Conservation (phyloP, 2,797 vertebrate species). For the Oreochromis mossambicus region DNA sequence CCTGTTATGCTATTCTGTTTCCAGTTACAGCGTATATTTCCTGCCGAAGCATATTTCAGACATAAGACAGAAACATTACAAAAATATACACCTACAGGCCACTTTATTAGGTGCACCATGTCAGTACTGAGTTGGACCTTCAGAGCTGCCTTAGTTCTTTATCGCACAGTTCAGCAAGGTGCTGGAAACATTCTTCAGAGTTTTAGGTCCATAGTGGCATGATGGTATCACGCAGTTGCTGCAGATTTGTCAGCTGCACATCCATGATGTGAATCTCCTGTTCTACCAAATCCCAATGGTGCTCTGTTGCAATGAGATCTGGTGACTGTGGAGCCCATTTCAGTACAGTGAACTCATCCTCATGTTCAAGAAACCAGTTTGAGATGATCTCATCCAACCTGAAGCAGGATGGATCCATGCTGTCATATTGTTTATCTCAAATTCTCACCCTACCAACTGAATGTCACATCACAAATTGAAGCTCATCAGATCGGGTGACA, state of each 20-base stretch:
- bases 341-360: neutral
- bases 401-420: neutral
- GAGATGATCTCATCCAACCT: neutral
- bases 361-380: neutral
- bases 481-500: neutral
- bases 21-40: neutral
- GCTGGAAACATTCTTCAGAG: neutral
- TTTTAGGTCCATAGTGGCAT: fast-evolving
- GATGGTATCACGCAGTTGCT: neutral
- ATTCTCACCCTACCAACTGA: neutral
- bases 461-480: neutral
- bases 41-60: neutral
- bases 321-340: neutral
- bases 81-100: neutral
- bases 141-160: neutral
- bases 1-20: neutral
- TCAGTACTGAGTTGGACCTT: neutral
- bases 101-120: neutral
- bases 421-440: neutral
- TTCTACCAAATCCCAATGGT: neutral
- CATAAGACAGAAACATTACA: neutral
- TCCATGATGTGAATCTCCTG: neutral
- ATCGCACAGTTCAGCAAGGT: neutral
- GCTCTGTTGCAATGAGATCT: neutral
- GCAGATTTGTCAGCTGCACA: neutral